A percentile compares a stretch with the other conserved stretches of the same genome.
Conservation (phyloP, 2,113 vertebrate genomes). For the Neolamprologus ventralis region DNA sequence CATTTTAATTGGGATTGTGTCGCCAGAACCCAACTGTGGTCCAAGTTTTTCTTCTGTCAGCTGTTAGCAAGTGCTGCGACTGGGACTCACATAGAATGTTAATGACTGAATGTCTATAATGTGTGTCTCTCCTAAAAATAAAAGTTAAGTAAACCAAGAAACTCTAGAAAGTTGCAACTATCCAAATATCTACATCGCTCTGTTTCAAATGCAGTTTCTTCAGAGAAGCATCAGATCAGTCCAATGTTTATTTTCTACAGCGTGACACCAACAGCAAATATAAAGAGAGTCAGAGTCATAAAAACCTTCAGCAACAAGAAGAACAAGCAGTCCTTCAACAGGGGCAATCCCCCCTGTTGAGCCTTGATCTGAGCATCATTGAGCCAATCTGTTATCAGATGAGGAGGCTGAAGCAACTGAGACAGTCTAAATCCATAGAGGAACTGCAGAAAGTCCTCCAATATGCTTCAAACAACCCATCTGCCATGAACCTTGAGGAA, state of each 20-base stretch:
- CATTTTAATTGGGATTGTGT: slow-evolving; percentile 18
- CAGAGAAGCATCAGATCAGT: neutral
- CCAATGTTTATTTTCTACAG: neutral
- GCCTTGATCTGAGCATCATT: neutral
- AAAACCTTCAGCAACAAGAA: neutral
- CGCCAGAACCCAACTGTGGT: neutral
- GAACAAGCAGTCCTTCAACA: neutral
- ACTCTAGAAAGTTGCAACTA: neutral
- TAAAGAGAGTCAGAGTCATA: neutral
- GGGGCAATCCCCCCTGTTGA: neutral
- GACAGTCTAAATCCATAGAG: neutral
- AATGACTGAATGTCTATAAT: neutral
- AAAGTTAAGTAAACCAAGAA: neutral
- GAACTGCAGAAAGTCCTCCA: neutral
- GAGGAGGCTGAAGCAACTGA: neutral
- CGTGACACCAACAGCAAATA: neutral
- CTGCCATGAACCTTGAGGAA: neutral
- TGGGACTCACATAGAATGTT: neutral
- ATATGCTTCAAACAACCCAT: neutral
- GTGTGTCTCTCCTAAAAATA: neutral
- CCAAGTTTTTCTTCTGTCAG: slow-evolving; percentile 14
- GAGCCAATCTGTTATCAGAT: neutral
- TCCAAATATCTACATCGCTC: neutral
- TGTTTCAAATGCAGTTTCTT: neutral
- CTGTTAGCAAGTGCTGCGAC: neutral